Percentiles rank a stretch among this genome's conserved stretches.
Conservation (phyloP, 2,888 invertebrate genomes). For the Troides oblongomaculatus region DNA sequence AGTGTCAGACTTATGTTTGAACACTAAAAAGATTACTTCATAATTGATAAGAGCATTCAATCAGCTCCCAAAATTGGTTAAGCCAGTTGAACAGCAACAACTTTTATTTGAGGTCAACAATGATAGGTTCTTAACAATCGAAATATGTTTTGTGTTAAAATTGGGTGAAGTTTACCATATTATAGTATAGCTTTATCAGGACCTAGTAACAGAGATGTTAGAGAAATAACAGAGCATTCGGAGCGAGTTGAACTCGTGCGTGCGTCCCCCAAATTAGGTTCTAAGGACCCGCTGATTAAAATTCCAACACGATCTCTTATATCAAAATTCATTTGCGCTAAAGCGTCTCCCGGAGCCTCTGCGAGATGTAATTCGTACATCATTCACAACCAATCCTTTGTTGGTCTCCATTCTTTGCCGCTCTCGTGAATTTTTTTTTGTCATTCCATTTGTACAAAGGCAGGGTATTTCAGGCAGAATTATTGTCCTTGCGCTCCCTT, state of each 20-base stretch:
- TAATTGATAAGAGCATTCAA: too few relatives aligned
- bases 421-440: not conserved
- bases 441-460: not conserved
- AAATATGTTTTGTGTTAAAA: too few relatives aligned
- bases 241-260: slow-evolving; percentile 35
- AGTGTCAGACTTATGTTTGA: too few relatives aligned
- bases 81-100: too few relatives aligned
- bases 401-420: slow-evolving; percentile 33
- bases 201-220: too few relatives aligned
- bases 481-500: too few relatives aligned
- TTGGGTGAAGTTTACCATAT: too few relatives aligned
- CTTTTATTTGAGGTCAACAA: too few relatives aligned
- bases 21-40: too few relatives aligned
- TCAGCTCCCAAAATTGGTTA: too few relatives aligned
- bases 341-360: slow-evolving; percentile 33
- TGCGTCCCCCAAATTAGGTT: slow-evolving; percentile 44
- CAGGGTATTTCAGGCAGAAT: not conserved
- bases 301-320: slow-evolving; percentile 53
- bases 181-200: too few relatives aligned
- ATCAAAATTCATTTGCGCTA: slow-evolving; percentile 41
- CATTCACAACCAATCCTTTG: slow-evolving; percentile 17
- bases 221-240: slow-evolving; percentile 31
- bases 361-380: slow-evolving; percentile 30
- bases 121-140: too few relatives aligned
- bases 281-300: slow-evolving; percentile 60